Conservation (phyloP, 2,113 vertebrate species). For the Strix uralensis region DNA sequence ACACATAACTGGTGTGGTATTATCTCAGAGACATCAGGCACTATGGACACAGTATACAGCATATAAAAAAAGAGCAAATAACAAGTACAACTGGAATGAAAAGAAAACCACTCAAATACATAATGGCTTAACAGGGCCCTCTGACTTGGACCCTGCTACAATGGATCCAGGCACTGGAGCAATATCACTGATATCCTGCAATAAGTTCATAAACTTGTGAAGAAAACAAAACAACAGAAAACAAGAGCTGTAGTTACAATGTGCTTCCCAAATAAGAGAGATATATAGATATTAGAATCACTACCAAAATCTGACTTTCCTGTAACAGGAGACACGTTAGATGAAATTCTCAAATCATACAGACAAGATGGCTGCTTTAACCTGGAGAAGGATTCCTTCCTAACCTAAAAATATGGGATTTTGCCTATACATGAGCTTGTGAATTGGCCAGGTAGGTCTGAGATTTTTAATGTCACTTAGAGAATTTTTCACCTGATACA, state of each 20-base stretch:
- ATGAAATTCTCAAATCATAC: not conserved
- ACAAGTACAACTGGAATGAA: not conserved
- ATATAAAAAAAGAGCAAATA: not conserved
- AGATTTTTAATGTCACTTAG: not conserved
- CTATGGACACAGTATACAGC: not conserved
- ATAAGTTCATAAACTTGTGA: not conserved
- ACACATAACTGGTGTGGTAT: no score
- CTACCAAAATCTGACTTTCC: not conserved
- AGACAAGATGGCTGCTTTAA: not conserved
- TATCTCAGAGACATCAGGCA: not conserved
- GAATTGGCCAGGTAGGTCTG: not conserved
- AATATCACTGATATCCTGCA: not conserved
- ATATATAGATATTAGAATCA: not conserved
- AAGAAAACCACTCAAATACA: not conserved
- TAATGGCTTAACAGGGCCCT: not conserved
- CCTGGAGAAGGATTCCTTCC: not conserved
- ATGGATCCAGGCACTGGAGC: not conserved
- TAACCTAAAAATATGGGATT: accelerated
- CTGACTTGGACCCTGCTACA: not conserved
- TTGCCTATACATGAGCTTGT: not conserved
- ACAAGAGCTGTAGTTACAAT: not conserved
- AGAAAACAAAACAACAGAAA: not conserved
- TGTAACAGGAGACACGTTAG: not conserved
- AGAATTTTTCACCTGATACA: not conserved
- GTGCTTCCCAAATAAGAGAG: not conserved